Evolutionary conservation across 2,888 invertebrate species (phyloP).

Genomic region (Cheilosia pagana): DNA sequence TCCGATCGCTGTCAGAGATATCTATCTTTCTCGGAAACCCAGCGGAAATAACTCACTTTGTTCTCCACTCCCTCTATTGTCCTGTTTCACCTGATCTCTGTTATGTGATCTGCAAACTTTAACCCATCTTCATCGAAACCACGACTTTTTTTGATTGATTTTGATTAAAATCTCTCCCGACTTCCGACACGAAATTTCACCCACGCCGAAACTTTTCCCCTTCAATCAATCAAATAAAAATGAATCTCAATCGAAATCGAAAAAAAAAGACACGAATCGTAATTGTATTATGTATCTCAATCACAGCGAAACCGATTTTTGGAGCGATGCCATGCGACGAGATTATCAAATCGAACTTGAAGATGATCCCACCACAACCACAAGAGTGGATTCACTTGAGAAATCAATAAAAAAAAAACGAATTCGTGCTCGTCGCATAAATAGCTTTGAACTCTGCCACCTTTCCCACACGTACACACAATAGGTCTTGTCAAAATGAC

Average conservation of each 20-base stretch:
- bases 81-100: conserved; percentile 38
- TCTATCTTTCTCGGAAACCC: background rate
- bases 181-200: conserved; percentile 38
- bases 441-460: conserved; percentile 49
- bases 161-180: conserved; percentile 39
- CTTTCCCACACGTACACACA: conserved; percentile 1
- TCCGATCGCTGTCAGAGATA: too few species aligned
- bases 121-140: conserved; percentile 30
- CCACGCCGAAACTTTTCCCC: conserved; percentile 21
- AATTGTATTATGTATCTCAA: background rate
- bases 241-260: conserved; percentile 5
- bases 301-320: background rate
- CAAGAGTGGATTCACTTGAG: background rate
- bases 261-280: conserved; percentile 29
- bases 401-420: background rate
- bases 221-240: conserved; percentile 37
- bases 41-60: conserved; percentile 25
- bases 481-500: background rate
- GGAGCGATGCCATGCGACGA: background rate
- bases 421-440: conserved; percentile 4
- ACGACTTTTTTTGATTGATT: conserved; percentile 43
- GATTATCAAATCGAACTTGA: conserved; percentile 41
- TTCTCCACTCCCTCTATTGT: background rate
- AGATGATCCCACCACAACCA: conserved; percentile 21
- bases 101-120: conserved; percentile 22